Evolutionary conservation across 2,797 vertebrate genomes (phyloP).

Genomic region (Echeneis naucrates): DNA sequence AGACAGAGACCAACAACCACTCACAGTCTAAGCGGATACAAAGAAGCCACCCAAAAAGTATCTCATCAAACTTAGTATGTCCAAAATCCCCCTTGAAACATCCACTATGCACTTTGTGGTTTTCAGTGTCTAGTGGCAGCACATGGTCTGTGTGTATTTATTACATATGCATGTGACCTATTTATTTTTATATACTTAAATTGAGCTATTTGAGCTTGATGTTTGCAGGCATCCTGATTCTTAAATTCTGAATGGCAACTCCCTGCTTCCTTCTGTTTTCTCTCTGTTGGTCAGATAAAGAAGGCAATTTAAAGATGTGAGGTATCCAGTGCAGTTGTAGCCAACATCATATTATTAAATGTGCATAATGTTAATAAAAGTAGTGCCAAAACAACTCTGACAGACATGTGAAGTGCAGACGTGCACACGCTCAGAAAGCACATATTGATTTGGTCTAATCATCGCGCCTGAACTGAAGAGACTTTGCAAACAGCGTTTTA

Average conservation of each 20-base stretch:
- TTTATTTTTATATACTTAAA: no score
- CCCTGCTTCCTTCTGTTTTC: not conserved
- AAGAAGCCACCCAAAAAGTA: no score
- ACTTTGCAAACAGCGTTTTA: slow-evolving; percentile 32
- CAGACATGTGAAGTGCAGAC: not conserved
- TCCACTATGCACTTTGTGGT: no score
- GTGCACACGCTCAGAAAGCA: not conserved
- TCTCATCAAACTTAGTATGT: no score
- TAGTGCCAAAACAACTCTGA: not conserved
- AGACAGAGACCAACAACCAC: no score
- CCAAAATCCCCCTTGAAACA: no score
- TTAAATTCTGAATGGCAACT: not conserved
- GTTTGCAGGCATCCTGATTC: not conserved
- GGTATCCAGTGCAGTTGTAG: not conserved
- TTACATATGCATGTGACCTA: no score
- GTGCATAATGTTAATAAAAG: not conserved
- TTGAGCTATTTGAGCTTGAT: no score
- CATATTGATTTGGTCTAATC: not conserved
- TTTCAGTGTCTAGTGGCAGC: no score
- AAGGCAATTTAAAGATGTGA: no score
- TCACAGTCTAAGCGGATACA: no score
- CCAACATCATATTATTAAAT: not conserved
- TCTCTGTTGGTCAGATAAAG: not conserved
- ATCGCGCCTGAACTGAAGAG: not conserved
- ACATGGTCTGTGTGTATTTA: no score